phyloP scores from a whole-genome alignment of 2,797 vertebrate genomes.

The Poecilia wingei region DNA sequence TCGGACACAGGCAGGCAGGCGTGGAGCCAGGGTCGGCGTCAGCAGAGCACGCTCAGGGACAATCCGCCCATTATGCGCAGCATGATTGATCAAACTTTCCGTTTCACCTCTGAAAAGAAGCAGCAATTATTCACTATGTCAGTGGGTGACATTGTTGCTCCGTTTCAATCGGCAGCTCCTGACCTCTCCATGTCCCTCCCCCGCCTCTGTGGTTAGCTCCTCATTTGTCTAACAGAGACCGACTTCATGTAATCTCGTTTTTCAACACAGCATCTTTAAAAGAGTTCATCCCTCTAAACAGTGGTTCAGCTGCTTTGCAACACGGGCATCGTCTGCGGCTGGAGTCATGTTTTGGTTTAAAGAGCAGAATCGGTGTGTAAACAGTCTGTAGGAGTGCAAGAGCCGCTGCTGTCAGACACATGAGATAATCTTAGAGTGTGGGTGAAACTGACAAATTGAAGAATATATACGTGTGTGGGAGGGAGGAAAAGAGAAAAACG shows the following conservation, averaged over 20 bases:
- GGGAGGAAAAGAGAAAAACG: conserved; percentile 25
- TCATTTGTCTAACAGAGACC: conserved; percentile 70
- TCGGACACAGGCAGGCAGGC: conserved; percentile 45
- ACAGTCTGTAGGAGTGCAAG: conserved; percentile 36
- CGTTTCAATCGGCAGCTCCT: not conserved
- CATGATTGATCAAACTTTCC: conserved; percentile 40
- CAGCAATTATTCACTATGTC: conserved; percentile 52
- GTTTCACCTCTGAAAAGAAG: conserved; percentile 56
- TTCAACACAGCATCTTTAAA: conserved; percentile 54
- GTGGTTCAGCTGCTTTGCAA: conserved; percentile 31
- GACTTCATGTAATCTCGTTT: conserved; percentile 70
- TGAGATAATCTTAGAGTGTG: conserved; percentile 27
- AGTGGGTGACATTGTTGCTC: conserved; percentile 55
- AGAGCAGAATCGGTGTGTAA: conserved; percentile 37
- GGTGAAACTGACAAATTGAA: conserved; percentile 13
- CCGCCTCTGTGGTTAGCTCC: conserved; percentile 48
- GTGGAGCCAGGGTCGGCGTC: conserved; percentile 35
- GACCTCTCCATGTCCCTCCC: not conserved
- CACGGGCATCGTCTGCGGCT: conserved; percentile 19
- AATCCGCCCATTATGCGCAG: conserved; percentile 62
- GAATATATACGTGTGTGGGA: conserved; percentile 21
- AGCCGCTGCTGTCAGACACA: conserved; percentile 30
- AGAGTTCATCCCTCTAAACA: conserved; percentile 59
- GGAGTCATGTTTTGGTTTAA: conserved; percentile 49
- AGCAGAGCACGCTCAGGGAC: conserved; percentile 40